Percentiles rank a stretch among this genome's conserved stretches.
phyloP scores from a whole-genome alignment of 2,888 invertebrate genomes.

The Caenorhabditis sp. region DNA sequence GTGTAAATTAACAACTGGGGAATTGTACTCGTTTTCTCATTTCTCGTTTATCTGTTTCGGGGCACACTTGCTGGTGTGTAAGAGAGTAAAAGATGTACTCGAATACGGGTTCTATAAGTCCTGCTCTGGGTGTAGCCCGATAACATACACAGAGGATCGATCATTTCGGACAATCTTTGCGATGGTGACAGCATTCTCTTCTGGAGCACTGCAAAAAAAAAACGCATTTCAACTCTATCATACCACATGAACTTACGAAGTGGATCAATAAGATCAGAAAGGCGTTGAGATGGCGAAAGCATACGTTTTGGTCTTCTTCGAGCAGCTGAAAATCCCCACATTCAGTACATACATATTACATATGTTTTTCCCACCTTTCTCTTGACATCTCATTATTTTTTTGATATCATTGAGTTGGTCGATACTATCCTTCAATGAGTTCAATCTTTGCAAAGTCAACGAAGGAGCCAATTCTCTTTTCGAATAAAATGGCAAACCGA shows the following conservation, averaged over 20 bases:
- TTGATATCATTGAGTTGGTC: conserved; percentile 35
- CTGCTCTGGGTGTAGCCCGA: no score
- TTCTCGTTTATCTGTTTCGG: no score
- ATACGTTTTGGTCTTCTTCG: background rate
- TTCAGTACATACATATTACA: no score
- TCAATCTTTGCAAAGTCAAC: conserved; percentile 33
- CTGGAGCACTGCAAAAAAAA: background rate
- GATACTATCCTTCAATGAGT: conserved; percentile 34
- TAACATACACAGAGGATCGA: conserved; percentile 20
- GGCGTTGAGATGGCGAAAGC: background rate
- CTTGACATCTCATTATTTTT: conserved; percentile 32
- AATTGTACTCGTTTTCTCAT: no score
- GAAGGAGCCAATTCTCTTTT: conserved; percentile 40
- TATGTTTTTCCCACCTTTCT: conserved; percentile 24
- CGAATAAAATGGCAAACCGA: conserved; percentile 23
- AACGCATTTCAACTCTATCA: background rate
- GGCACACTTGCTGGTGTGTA: no score
- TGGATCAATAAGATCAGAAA: background rate
- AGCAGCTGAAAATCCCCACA: background rate
- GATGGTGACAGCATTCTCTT: conserved; percentile 40
- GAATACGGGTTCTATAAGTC: no score
- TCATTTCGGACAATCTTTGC: conserved; percentile 29
- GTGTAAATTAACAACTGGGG: no score
- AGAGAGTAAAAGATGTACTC: no score
- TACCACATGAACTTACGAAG: background rate